Evolutionary conservation across 2,797 vertebrate species (phyloP).

Genomic region (Cheirogaleus major): DNA sequence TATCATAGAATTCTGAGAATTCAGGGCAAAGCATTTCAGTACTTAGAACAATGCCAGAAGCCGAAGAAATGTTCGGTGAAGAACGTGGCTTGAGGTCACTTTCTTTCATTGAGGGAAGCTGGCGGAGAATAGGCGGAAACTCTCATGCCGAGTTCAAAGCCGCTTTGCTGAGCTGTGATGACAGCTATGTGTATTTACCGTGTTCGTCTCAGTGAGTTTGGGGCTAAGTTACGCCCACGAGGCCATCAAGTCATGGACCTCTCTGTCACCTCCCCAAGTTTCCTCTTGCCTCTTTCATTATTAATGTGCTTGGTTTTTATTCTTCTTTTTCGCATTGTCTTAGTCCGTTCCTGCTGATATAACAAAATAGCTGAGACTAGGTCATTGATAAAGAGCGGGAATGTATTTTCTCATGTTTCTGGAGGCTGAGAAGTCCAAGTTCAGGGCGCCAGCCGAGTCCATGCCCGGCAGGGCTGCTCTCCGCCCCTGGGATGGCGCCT

Average conservation of each 20-base stretch:
- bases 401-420: not conserved
- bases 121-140: not conserved
- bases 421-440: not conserved
- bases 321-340: not conserved
- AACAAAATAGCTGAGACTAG: not conserved
- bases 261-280: not conserved
- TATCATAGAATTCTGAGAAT: not conserved
- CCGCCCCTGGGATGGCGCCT: fast-evolving
- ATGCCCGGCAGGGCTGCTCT: not conserved
- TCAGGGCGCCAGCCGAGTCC: not conserved
- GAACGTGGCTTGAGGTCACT: fast-evolving
- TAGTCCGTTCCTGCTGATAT: not conserved
- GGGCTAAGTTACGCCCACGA: not conserved
- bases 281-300: too few species aligned
- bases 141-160: not conserved
- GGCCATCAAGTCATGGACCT: not conserved
- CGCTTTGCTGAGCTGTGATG: not conserved
- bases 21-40: not conserved
- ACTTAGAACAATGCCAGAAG: not conserved
- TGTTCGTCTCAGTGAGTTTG: not conserved
- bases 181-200: not conserved
- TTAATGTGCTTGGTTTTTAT: not conserved
- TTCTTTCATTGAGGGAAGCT: not conserved
- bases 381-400: not conserved
- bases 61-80: not conserved